Conservation (phyloP, 2,113 vertebrate genomes). For the Nymphicus hollandicus region DNA sequence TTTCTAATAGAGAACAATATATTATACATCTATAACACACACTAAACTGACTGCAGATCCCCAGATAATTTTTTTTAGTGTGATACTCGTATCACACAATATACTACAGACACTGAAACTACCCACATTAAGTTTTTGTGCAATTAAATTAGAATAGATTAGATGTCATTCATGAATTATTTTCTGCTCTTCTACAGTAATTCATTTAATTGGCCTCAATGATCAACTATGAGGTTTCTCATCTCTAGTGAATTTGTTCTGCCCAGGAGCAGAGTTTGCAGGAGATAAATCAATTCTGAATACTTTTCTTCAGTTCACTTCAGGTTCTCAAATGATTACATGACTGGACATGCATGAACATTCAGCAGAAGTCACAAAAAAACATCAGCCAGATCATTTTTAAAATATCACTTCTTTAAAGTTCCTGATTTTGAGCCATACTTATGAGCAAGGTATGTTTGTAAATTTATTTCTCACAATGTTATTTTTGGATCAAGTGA, state of each 20-base stretch:
- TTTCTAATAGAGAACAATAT: conserved; percentile 28
- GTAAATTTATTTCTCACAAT: not conserved
- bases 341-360: not conserved
- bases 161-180: conserved; percentile 59
- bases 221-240: conserved; percentile 52
- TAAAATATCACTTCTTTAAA: not conserved
- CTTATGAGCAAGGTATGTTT: not conserved
- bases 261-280: conserved; percentile 36
- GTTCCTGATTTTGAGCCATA: not conserved
- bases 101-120: not conserved
- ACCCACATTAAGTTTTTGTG: conserved; percentile 24
- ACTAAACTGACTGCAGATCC: not conserved
- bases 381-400: not conserved
- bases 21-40: not conserved
- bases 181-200: conserved; percentile 49
- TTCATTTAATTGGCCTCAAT: conserved; percentile 63
- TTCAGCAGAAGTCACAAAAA: conserved; percentile 1
- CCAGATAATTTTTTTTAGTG: not conserved
- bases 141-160: conserved; percentile 64
- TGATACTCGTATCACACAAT: not conserved
- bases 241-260: conserved; percentile 60
- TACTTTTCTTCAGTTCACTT: conserved; percentile 16
- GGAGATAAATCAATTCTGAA: conserved; percentile 42
- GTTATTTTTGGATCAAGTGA: not conserved
- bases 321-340: conserved; percentile 24